These are phyloP conservation scores for Ceuthmochares aereus DNA, from an alignment of 2,113 vertebrate species.

Conservation along the genomic window DNA sequence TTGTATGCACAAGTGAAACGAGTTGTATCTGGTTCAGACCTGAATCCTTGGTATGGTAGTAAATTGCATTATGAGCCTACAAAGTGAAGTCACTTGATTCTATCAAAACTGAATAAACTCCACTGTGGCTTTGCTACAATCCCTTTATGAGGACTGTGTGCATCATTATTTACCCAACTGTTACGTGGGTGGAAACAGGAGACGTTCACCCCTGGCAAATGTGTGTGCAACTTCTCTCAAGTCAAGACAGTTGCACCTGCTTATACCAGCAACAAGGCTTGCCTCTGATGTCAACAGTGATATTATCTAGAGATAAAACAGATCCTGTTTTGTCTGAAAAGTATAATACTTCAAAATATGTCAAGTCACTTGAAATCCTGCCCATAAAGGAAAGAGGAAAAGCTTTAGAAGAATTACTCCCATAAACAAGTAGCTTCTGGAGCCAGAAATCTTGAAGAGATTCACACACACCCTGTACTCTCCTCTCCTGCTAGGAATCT, in stretches of 20 bases:
- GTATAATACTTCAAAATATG: conserved; percentile 20
- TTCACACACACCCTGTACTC: neutral
- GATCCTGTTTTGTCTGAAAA: conserved; percentile 49
- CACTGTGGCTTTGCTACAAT: conserved; percentile 55
- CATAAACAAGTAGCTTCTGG: neutral
- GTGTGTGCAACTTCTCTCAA: neutral
- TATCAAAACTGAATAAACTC: conserved; percentile 64
- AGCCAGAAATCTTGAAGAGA: neutral
- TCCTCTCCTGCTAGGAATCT: neutral
- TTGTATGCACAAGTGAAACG: neutral
- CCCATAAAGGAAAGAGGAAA: neutral
- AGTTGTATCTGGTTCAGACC: conserved; percentile 32
- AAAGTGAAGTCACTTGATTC: conserved; percentile 58
- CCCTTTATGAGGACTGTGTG: conserved; percentile 41
- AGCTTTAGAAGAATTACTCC: neutral
- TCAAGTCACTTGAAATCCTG: conserved; percentile 1
- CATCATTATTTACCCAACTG: conserved; percentile 65
- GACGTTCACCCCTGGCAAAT: conserved; percentile 36
- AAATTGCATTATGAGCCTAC: conserved; percentile 49
- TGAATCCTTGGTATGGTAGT: neutral
- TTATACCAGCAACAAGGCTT: neutral
- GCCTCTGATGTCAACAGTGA: conserved; percentile 29
- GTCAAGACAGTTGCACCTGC: conserved; percentile 30
- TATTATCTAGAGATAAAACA: conserved; percentile 43
- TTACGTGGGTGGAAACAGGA: conserved; percentile 60